Conservation (phyloP, 1,140 invertebrate genomes). For the Lepidotrigona ventralis region DNA sequence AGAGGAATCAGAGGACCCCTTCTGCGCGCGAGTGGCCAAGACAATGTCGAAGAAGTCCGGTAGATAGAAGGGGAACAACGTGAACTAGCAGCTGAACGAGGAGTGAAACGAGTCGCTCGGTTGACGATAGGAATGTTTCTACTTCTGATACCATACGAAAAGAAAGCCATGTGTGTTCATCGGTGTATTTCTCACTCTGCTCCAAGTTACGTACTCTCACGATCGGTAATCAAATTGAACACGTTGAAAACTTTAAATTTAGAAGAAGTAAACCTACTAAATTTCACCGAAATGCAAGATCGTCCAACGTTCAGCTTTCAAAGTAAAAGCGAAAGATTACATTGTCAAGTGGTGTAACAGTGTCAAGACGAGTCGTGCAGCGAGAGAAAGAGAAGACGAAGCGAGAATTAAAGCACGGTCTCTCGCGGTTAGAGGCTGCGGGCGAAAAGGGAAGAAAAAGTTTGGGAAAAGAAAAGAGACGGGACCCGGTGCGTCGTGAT, state of each 20-base stretch:
- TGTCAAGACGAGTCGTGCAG: not conserved
- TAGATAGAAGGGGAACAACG: conserved; percentile 38
- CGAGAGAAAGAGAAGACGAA: not conserved
- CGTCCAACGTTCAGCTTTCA: not conserved
- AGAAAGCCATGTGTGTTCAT: conserved; percentile 47
- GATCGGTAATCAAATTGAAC: conserved; percentile 36
- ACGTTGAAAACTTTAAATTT: not conserved
- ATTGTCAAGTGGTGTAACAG: not conserved
- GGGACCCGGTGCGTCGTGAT: conserved; percentile 24
- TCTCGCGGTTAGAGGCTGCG: not conserved
- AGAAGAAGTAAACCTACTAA: too few species aligned
- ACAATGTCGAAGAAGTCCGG: conserved; percentile 46
- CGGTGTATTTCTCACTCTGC: conserved; percentile 7
- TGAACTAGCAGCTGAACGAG: conserved; percentile 26
- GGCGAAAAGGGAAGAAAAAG: conserved; percentile 16
- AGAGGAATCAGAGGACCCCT: conserved; percentile 57
- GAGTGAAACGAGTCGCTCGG: conserved; percentile 25
- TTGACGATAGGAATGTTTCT: conserved; percentile 64
- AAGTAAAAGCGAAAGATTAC: conserved; percentile 4
- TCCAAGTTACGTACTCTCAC: conserved; percentile 27
- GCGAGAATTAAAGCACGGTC: conserved; percentile 33
- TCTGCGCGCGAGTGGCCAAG: conserved; percentile 56
- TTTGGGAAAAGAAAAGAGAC: conserved; percentile 25
- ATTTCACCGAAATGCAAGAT: not conserved
- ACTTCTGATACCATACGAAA: conserved; percentile 42